Evolutionary conservation across 2,888 invertebrate species (phyloP).

Genomic region (Lasioglossum calceatum): DNA sequence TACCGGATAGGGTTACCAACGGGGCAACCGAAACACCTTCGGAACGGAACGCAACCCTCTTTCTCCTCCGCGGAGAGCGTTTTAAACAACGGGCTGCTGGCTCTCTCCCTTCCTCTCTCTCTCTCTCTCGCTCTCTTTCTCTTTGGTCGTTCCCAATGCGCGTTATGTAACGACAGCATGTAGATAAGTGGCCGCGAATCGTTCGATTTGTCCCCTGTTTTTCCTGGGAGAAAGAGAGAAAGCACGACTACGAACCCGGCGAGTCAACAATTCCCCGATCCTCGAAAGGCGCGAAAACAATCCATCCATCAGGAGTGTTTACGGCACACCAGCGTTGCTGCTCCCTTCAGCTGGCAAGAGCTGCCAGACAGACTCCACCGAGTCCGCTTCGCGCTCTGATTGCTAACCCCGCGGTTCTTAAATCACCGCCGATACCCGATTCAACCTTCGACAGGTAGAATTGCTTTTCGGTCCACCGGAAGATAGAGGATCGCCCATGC

Average conservation of each 20-base stretch:
- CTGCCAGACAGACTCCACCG: slow-evolving; percentile 19
- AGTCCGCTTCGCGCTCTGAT: slow-evolving; percentile 42
- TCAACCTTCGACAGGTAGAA: slow-evolving; percentile 31
- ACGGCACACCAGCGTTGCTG: slow-evolving; percentile 51
- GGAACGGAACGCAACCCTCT: neutral
- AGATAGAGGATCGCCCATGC: neutral
- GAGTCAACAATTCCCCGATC: slow-evolving; percentile 65
- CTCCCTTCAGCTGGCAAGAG: slow-evolving; percentile 27
- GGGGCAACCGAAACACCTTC: slow-evolving; percentile 45
- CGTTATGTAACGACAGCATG: slow-evolving; percentile 20
- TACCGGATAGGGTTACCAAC: slow-evolving; percentile 61
- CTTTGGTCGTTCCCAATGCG: neutral
- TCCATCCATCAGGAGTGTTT: slow-evolving; percentile 77
- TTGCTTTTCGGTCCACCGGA: slow-evolving; percentile 35
- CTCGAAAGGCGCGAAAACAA: slow-evolving; percentile 76
- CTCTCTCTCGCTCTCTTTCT: neutral
- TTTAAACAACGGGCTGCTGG: neutral
- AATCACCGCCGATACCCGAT: slow-evolving; percentile 53
- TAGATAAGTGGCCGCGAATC: neutral
- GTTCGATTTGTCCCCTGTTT: slow-evolving; percentile 40
- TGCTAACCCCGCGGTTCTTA: slow-evolving; percentile 53
- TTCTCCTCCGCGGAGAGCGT: neutral
- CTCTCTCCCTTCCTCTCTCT: neutral
- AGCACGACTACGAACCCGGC: slow-evolving; percentile 24
- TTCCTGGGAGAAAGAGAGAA: slow-evolving; percentile 18